Conservation (phyloP, 2,888 invertebrate species). For the Lomographa bimaculata region DNA sequence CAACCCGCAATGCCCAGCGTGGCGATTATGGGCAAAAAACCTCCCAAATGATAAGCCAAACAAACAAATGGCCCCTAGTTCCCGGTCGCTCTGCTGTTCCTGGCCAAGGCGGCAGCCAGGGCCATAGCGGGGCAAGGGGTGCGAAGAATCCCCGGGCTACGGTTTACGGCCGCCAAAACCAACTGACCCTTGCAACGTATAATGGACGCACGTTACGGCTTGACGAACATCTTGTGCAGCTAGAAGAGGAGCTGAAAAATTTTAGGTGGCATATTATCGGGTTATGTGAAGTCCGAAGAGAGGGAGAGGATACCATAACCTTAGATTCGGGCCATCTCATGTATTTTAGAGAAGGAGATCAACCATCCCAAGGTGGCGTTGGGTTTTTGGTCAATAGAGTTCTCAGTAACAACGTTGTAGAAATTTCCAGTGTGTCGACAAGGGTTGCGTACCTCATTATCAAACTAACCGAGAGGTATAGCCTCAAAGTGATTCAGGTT, state of each 20-base stretch:
- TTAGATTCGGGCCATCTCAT: constrained; percentile 4
- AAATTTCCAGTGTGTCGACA: background rate
- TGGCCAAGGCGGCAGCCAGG: constrained; percentile 8
- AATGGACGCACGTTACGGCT: constrained; percentile 10
- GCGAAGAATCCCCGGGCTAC: constrained; percentile 6
- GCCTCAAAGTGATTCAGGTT: constrained; percentile 7
- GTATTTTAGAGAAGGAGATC: constrained; percentile 9
- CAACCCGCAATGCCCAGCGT: no score
- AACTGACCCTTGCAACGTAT: constrained; percentile 7
- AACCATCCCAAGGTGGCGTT: constrained; percentile 3
- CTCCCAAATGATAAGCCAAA: background rate
- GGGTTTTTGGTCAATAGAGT: background rate
- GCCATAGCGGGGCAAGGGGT: constrained; percentile 5
- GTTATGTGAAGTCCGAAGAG: constrained; percentile 17
- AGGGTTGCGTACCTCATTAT: constrained; percentile 11
- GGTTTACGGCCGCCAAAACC: background rate
- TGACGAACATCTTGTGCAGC: constrained; percentile 4
- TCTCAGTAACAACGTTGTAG: background rate
- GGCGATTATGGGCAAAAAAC: no score
- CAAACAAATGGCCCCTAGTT: background rate
- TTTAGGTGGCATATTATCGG: constrained; percentile 16
- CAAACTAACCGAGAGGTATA: background rate
- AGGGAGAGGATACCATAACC: constrained; percentile 1
- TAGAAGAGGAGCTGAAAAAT: background rate
- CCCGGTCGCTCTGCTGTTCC: constrained; percentile 8